Evolutionary conservation across 2,888 invertebrate species (phyloP), one percentile per base, ranked within the genome.

Genomic region (Sclerodermus sp.): DNA sequence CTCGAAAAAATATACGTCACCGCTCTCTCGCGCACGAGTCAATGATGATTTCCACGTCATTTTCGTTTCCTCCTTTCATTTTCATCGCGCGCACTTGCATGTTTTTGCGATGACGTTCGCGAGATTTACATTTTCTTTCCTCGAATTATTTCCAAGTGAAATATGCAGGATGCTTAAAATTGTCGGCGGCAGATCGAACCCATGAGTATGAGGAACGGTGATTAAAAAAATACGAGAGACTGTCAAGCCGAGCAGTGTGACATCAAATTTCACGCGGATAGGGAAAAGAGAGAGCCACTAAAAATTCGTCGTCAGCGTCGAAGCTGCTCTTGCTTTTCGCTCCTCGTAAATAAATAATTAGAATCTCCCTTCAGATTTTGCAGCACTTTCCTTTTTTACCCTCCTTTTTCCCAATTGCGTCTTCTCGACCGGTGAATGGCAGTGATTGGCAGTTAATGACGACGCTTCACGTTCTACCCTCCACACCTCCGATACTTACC

Each of bases 401-500:
- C 29, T 34, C 45, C 47, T 51, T 48, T 49, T 16, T 49, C 42
- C 51, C 47, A 38, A 32, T 18, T 52, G 37, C 53, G 50, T 56
- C 57, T 57, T 63, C 49, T 39, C 53, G 36, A 30, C 42, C 45
- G 42, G 52, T 69, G 71, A 71, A 71, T 71, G 68, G 68, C 70
- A 67, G 66, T 71, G 71, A 71, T 71, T 71, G 71, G 68, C 71
- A 71, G 69, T 65, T 69, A 68, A 71, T 70, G 70, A 67, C 67
- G 69, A 69, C 62, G 57, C 62, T 70, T 68, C 69, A 70, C 58
- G 54, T 55, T 48, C 58, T 30, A 51, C 46, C 56, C 62, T 58
- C 56, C 49, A 53, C 56, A 51, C 56, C 56, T 55, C 52, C 55
- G 65, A 65, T 64, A 65, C 39, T 55, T 41, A 44, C 44, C 41